A percentile compares a stretch with the other conserved stretches of the same genome.
These are phyloP conservation scores for Apogon talboti DNA, from an alignment of 2,797 vertebrate genomes.

Conservation along the genomic window DNA sequence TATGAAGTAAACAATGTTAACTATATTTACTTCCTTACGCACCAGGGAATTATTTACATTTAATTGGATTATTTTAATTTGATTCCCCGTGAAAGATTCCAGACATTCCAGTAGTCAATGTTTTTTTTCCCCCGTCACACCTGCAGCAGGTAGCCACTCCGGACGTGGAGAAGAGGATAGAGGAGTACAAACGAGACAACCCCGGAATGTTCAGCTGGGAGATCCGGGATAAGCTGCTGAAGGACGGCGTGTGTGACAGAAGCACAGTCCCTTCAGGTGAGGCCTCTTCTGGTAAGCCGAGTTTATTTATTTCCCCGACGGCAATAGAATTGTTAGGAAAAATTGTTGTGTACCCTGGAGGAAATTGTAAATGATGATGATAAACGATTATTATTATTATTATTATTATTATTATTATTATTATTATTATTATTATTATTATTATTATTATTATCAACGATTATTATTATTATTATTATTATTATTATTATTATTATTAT, in stretches of 20 bases:
- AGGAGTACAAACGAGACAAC: conserved; percentile 95
- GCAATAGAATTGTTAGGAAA: background rate
- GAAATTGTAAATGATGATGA: no score
- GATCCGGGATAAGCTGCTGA: conserved; percentile 94
- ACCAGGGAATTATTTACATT: no score
- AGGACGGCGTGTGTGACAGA: conserved; percentile 94
- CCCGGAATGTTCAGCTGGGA: conserved; percentile 98
- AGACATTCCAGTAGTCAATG: background rate
- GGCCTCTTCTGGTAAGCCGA: conserved; percentile 84
- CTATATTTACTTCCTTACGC: no score
- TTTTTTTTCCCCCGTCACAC: conserved; percentile 21
- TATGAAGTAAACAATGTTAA: no score
- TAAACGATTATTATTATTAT: background rate
- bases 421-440: background rate
- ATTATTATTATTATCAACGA: no score
- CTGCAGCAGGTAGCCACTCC: conserved; percentile 96
- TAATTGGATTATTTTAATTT: no score
- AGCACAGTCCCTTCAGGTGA: conserved; percentile 98
- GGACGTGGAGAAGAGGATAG: conserved; percentile 96
- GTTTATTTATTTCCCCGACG: conserved; percentile 29
- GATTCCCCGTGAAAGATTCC: no score
- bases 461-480: background rate
- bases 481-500: no score
- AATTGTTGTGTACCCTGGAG: background rate
- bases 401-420: conserved; percentile 1